Evolutionary conservation across 2,888 invertebrate species (phyloP).

Genomic region (Pecten maximus): DNA sequence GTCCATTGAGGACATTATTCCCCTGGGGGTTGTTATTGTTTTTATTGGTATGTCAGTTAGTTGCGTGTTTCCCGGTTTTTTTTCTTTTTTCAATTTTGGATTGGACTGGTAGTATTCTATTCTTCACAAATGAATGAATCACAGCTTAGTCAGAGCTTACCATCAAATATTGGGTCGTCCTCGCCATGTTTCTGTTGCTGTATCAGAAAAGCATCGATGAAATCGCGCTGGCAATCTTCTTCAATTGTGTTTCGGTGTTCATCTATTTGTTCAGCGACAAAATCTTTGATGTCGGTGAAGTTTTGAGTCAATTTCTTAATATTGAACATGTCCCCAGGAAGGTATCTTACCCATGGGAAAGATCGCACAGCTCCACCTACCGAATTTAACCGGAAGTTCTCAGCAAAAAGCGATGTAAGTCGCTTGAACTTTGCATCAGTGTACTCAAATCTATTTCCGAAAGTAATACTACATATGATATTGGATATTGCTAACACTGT

Average conservation of each 20-base stretch:
- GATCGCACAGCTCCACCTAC: slow-evolving; percentile 15
- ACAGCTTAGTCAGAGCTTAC: slow-evolving; percentile 70
- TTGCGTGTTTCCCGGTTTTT: too few species aligned
- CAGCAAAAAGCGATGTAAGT: slow-evolving; percentile 42
- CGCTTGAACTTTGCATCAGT: slow-evolving; percentile 52
- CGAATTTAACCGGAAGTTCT: slow-evolving; percentile 37
- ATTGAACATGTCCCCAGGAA: neutral
- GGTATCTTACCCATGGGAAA: slow-evolving; percentile 49
- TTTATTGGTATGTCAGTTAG: too few species aligned
- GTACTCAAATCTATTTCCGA: slow-evolving; percentile 53
- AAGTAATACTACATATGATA: slow-evolving; percentile 59
- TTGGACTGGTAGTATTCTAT: too few species aligned
- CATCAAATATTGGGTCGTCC: neutral
- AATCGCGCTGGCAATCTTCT: neutral
- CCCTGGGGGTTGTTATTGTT: too few species aligned
- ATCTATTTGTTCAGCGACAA: neutral
- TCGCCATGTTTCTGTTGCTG: neutral
- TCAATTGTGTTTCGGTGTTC: slow-evolving; percentile 22
- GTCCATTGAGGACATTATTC: too few species aligned
- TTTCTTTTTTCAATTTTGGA: too few species aligned
- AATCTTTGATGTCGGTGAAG: neutral
- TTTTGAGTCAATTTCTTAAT: neutral
- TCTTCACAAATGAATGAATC: too few species aligned
- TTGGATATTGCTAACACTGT: slow-evolving; percentile 59
- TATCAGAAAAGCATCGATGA: slow-evolving; percentile 25